Percentiles rank a stretch among this genome's conserved stretches.
phyloP scores from a whole-genome alignment of 2,113 vertebrate species.

The Scartelaos histophorus region DNA sequence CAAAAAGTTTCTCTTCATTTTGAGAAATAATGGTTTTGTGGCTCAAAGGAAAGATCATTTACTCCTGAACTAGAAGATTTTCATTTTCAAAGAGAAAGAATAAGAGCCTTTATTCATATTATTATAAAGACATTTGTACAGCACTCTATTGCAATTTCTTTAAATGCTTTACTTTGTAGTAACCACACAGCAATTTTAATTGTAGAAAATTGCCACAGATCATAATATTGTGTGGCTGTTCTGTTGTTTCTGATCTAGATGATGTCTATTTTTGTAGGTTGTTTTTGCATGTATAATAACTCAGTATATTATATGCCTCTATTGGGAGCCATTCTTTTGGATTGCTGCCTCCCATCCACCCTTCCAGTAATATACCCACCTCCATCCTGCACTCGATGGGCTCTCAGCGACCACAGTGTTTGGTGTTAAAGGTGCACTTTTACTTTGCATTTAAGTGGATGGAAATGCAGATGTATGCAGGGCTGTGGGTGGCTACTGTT shows the following conservation, averaged over 20 bases:
- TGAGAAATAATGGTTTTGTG: neutral
- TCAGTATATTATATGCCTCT: slow-evolving; percentile 54
- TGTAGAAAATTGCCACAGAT: slow-evolving; percentile 72
- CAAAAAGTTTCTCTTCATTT: neutral
- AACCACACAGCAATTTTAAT: slow-evolving; percentile 67
- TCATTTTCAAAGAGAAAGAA: neutral
- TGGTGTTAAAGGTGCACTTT: slow-evolving; percentile 79
- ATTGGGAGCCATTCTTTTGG: slow-evolving; percentile 70
- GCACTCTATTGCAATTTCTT: slow-evolving; percentile 68
- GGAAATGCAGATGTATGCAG: slow-evolving; percentile 74
- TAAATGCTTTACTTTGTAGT: slow-evolving; percentile 75
- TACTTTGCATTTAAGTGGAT: slow-evolving; percentile 79
- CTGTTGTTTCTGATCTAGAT: slow-evolving; percentile 41
- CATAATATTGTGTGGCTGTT: slow-evolving; percentile 57
- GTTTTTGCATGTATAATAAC: slow-evolving; percentile 42
- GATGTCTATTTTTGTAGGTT: slow-evolving; percentile 48
- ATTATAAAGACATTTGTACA: neutral
- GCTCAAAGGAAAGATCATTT: neutral
- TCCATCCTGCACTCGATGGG: slow-evolving; percentile 63
- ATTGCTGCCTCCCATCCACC: slow-evolving; percentile 68
- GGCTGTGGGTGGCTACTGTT: slow-evolving; percentile 77
- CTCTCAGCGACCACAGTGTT: slow-evolving; percentile 69
- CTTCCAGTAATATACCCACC: slow-evolving; percentile 75
- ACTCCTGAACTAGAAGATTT: neutral
- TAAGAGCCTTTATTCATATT: neutral